Evolutionary conservation across 2,888 invertebrate species (phyloP).

Genomic region (Hydraecia micacea): DNA sequence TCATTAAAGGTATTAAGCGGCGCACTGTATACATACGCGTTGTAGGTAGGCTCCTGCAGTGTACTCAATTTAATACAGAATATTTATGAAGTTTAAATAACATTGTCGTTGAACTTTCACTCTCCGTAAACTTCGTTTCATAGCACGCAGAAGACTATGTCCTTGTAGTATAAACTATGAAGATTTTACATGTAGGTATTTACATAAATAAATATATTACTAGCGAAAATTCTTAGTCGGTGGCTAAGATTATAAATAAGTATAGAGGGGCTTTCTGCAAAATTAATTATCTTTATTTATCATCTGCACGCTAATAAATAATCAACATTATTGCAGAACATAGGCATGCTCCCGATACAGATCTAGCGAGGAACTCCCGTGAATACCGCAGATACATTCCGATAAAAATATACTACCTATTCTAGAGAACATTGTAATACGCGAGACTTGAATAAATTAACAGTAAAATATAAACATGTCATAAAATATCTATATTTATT

Average conservation of each 20-base stretch:
- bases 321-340: conserved; percentile 46
- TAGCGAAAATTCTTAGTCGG: conserved; percentile 21
- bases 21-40: conserved; percentile 47
- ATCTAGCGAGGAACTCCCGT: conserved; percentile 56
- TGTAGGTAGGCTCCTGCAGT: conserved; percentile 11
- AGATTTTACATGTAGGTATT: not conserved
- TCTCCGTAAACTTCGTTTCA: conserved; percentile 19
- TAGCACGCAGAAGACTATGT: not conserved
- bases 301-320: conserved; percentile 52
- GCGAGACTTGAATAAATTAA: conserved; percentile 63
- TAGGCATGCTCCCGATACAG: conserved; percentile 47
- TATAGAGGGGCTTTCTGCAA: conserved; percentile 27
- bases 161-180: not conserved
- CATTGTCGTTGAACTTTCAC: conserved; percentile 32
- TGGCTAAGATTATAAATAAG: conserved; percentile 42
- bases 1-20: conserved; percentile 74
- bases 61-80: conserved; percentile 16
- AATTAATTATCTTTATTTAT: conserved; percentile 47
- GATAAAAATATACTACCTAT: conserved; percentile 37
- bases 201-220: not conserved
- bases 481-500: conserved; percentile 65
- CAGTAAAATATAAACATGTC: conserved; percentile 54
- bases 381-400: conserved; percentile 51
- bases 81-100: conserved; percentile 16
- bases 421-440: conserved; percentile 47